A percentile compares a stretch with the other conserved stretches of the same genome.
Conservation (phyloP, 2,888 invertebrate species). For the Lymantria monacha region DNA sequence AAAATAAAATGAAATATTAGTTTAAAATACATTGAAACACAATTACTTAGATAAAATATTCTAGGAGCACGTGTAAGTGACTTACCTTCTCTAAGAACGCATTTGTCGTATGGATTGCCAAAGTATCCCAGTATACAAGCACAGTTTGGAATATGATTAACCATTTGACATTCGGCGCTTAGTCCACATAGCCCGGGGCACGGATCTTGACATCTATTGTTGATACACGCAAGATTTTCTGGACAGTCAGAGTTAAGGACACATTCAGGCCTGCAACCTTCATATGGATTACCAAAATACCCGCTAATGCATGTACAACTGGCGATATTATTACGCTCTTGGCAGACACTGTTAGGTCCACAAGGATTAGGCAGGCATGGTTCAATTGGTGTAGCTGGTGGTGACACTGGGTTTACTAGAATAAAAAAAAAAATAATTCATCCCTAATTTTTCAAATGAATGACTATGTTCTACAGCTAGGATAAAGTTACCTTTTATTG, state of each 20-base stretch:
- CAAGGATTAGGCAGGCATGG: slow-evolving; percentile 85
- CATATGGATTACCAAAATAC: slow-evolving; percentile 87
- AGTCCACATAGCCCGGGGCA: slow-evolving; percentile 90
- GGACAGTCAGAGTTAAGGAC: slow-evolving; percentile 86
- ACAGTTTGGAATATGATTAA: slow-evolving; percentile 90
- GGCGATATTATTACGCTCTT: slow-evolving; percentile 84
- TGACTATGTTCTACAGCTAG: neutral
- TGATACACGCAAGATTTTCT: slow-evolving; percentile 84
- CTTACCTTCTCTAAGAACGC: slow-evolving; percentile 62
- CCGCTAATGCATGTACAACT: slow-evolving; percentile 87
- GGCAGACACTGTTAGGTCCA: slow-evolving; percentile 85
- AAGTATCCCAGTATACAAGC: slow-evolving; percentile 84
- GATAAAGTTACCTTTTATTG: slow-evolving; percentile 51
- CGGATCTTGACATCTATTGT: slow-evolving; percentile 86
- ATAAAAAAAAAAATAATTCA: neutral
- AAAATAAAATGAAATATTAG: slow-evolving; percentile 1
- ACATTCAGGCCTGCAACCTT: slow-evolving; percentile 88
- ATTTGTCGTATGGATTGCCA: slow-evolving; percentile 86
- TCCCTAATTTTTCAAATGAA: neutral
- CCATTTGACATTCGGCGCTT: slow-evolving; percentile 88
- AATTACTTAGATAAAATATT: too few species aligned
- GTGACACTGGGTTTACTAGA: slow-evolving; percentile 37
- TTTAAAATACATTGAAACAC: neutral
- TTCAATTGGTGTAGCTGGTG: slow-evolving; percentile 43
- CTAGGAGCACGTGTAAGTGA: neutral